These are phyloP conservation scores for Masnerella sp. DNA, from an alignment of 2,888 invertebrate genomes.

Conservation along the genomic window DNA sequence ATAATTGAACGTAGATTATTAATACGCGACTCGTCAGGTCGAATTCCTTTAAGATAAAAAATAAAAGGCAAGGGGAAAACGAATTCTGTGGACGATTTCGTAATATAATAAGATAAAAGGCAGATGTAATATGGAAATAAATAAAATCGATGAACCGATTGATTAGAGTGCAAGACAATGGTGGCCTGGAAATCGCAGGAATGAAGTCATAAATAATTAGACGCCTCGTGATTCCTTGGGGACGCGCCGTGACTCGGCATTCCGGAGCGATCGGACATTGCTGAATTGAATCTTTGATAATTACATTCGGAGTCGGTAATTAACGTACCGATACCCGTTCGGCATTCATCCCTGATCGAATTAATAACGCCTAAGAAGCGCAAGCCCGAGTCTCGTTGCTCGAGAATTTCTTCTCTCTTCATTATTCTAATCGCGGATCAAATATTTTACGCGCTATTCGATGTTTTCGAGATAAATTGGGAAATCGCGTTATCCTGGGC, in stretches of 20 bases:
- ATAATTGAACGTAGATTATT: constrained; percentile 51
- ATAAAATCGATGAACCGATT: constrained; percentile 58
- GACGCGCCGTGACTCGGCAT: constrained; percentile 55
- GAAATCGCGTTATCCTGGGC: constrained; percentile 2
- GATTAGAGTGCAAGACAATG: constrained; percentile 47
- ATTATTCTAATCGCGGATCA: constrained; percentile 2
- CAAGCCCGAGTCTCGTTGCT: constrained; percentile 35
- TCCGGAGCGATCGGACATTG: constrained; percentile 65
- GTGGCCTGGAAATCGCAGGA: constrained; percentile 39
- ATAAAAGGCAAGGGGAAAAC: background rate
- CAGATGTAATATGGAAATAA: constrained; percentile 31
- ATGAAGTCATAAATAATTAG: constrained; percentile 66
- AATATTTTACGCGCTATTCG: constrained; percentile 6
- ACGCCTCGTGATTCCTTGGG: constrained; percentile 60
- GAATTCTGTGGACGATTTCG: constrained; percentile 2
- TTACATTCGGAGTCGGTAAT: constrained; percentile 64
- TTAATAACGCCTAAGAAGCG: constrained; percentile 73
- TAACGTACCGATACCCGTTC: constrained; percentile 64
- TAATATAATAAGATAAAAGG: constrained; percentile 33
- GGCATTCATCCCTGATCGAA: constrained; percentile 70
- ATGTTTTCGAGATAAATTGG: too few relatives aligned
- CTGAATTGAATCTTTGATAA: constrained; percentile 67
- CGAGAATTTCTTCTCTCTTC: constrained; percentile 16
- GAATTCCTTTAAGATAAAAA: constrained; percentile 17
- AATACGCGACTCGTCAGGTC: constrained; percentile 22